phyloP scores from a whole-genome alignment of 1,140 invertebrate species.

The Cotesia glomerata region DNA sequence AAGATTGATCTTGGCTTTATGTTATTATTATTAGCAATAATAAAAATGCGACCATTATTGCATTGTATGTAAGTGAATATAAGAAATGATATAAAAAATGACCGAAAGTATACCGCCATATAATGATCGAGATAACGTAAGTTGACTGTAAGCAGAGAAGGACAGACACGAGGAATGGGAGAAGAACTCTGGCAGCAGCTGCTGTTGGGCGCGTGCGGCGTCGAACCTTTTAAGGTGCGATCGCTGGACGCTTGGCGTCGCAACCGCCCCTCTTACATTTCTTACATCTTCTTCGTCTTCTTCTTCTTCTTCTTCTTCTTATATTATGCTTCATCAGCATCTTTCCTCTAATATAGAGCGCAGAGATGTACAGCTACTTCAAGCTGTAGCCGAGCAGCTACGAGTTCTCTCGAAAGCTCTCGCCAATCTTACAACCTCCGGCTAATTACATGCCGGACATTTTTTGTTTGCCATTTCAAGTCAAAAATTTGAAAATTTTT shows the following conservation, averaged over 20 bases:
- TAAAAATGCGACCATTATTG: too few species aligned
- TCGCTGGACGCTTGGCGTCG: conserved; percentile 62
- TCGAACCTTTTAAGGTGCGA: conserved; percentile 65
- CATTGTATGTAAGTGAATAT: too few species aligned
- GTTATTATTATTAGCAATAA: too few species aligned
- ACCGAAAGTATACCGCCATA: too few species aligned
- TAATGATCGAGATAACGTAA: neutral
- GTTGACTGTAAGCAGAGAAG: neutral
- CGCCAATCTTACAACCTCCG: neutral
- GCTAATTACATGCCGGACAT: too few species aligned
- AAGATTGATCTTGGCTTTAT: too few species aligned
- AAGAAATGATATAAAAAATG: too few species aligned
- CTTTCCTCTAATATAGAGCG: neutral
- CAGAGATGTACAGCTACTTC: neutral
- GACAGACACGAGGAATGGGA: conserved; percentile 6
- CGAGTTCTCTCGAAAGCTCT: neutral
- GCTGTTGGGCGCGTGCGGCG: conserved; percentile 63
- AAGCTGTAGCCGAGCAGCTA: too few species aligned
- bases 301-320: conserved; percentile 28
- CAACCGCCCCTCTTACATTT: conserved; percentile 38
- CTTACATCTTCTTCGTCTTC: conserved; percentile 33
- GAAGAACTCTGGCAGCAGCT: conserved; percentile 39
- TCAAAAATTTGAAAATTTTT: too few species aligned
- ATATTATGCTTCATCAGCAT: neutral
- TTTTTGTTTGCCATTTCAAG: too few species aligned